Evolutionary conservation across 1,140 invertebrate species (phyloP).

Genomic region (Melitaea cinxia): DNA sequence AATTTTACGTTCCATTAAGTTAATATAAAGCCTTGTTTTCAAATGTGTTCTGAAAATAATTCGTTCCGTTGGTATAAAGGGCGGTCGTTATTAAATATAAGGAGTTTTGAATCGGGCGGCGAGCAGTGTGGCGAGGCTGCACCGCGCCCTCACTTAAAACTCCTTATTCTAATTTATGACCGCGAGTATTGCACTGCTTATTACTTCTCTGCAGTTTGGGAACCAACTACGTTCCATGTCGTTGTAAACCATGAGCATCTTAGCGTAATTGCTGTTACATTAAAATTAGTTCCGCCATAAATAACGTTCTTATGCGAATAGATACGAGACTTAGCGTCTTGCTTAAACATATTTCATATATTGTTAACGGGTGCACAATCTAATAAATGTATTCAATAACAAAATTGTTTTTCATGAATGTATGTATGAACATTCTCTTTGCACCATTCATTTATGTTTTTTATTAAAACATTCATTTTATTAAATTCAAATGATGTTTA

Average conservation of each 20-base stretch:
- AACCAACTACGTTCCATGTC: slow-evolving; percentile 72
- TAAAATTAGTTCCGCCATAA: slow-evolving; percentile 72
- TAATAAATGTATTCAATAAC: slow-evolving; percentile 16
- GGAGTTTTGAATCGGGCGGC: slow-evolving; percentile 2
- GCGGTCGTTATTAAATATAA: slow-evolving; percentile 9
- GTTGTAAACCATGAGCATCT: slow-evolving; percentile 73
- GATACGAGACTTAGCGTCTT: slow-evolving; percentile 37
- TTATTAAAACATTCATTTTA: too few species aligned
- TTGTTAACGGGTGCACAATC: slow-evolving; percentile 8
- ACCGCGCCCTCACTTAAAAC: slow-evolving; percentile 56
- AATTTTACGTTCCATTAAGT: too few species aligned
- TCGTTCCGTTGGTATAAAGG: background rate
- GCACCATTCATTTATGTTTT: background rate
- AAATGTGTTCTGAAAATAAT: too few species aligned
- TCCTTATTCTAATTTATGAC: slow-evolving; percentile 77
- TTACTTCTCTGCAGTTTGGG: slow-evolving; percentile 75
- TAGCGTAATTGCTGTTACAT: slow-evolving; percentile 75
- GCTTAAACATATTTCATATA: slow-evolving; percentile 36
- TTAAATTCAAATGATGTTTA: too few species aligned
- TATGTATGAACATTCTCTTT: background rate
- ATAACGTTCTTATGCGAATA: slow-evolving; percentile 52
- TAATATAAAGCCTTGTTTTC: too few species aligned
- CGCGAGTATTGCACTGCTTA: slow-evolving; percentile 73
- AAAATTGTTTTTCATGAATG: background rate
- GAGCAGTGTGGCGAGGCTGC: background rate